A percentile compares a stretch with the other conserved stretches of the same genome.
phyloP scores from a whole-genome alignment of 1,140 invertebrate species.

The Muscidifurax raptorellus region DNA sequence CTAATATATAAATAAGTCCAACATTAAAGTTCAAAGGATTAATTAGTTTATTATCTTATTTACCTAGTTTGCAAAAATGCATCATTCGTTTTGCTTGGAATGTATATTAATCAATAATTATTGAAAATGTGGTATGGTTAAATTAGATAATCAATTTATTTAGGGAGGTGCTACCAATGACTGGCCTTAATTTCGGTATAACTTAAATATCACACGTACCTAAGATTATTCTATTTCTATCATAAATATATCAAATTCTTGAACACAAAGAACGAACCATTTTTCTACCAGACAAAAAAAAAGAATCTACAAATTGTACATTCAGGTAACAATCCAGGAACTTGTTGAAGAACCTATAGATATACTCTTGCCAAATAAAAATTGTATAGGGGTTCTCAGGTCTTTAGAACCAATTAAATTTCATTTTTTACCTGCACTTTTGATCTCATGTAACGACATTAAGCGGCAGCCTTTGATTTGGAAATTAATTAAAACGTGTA shows the following conservation, averaged over 20 bases:
- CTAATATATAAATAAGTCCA: no score
- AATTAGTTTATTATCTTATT: conserved; percentile 33
- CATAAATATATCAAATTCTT: conserved; percentile 25
- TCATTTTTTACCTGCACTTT: conserved; percentile 22
- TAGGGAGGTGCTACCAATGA: conserved; percentile 42
- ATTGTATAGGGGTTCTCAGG: neutral
- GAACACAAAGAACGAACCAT: conserved; percentile 13
- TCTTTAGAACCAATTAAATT: neutral
- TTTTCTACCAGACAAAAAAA: conserved; percentile 35
- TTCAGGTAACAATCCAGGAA: neutral
- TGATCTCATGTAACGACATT: conserved; percentile 23
- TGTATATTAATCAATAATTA: conserved; percentile 3
- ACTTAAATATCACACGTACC: conserved; percentile 44
- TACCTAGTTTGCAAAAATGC: neutral
- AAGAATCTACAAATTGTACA: neutral
- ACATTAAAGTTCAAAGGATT: conserved; percentile 18
- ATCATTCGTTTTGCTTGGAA: conserved; percentile 14
- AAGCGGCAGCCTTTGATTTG: neutral
- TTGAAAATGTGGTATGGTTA: neutral
- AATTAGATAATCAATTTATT: conserved; percentile 41
- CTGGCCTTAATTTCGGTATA: conserved; percentile 48
- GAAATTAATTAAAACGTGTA: conserved; percentile 13
- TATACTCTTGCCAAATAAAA: conserved; percentile 32
- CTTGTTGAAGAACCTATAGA: neutral
- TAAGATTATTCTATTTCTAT: conserved; percentile 40